phyloP scores from a whole-genome alignment of 2,113 vertebrate genomes.

The Passerina amoena region DNA sequence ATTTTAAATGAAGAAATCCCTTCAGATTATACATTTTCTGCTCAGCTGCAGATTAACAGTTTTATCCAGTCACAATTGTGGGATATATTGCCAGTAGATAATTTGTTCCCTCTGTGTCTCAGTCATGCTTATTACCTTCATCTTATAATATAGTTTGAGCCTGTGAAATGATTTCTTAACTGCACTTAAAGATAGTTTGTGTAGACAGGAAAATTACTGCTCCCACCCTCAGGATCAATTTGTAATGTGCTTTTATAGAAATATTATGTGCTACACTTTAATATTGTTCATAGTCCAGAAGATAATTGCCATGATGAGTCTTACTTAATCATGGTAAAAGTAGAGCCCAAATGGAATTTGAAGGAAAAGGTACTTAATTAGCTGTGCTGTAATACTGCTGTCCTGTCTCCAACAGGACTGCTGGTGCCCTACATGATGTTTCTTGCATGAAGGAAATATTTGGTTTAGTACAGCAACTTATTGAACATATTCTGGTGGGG shows the following conservation, averaged over 20 bases:
- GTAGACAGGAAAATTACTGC: conserved; percentile 50
- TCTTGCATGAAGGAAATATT: neutral
- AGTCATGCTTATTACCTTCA: conserved; percentile 58
- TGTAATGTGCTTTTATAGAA: conserved; percentile 37
- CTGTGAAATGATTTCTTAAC: conserved; percentile 54
- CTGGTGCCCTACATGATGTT: neutral
- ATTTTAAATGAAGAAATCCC: conserved; percentile 20
- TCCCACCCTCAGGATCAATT: conserved; percentile 52
- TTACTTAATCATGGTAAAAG: conserved; percentile 38
- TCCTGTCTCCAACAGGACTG: neutral
- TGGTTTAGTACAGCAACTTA: neutral
- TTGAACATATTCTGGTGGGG: neutral
- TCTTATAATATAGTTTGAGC: conserved; percentile 50
- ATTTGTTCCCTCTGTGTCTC: conserved; percentile 59
- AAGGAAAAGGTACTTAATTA: conserved; percentile 28
- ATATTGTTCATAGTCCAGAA: conserved; percentile 35
- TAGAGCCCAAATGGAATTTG: neutral
- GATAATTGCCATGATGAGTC: conserved; percentile 3
- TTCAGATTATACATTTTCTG: conserved; percentile 42
- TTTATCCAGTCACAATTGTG: conserved; percentile 27
- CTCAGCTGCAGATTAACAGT: conserved; percentile 39
- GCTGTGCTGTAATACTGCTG: neutral
- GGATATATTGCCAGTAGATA: conserved; percentile 43
- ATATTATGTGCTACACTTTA: conserved; percentile 40
- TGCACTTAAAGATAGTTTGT: conserved; percentile 53